Evolutionary conservation across 2,113 vertebrate genomes (phyloP).

Genomic region (Rhinichthys klamathensis): DNA sequence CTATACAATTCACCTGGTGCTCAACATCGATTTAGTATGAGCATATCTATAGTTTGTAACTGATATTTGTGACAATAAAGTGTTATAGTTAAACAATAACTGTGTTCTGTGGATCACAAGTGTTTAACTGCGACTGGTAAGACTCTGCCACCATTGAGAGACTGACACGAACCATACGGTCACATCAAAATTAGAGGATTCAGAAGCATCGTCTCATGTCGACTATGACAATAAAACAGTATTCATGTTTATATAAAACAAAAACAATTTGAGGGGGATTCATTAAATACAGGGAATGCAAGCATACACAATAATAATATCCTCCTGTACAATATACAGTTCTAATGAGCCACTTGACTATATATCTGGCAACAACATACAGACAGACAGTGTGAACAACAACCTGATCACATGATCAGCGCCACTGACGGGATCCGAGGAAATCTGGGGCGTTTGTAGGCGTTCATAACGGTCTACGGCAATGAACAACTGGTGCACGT

Average conservation of each 20-base stretch:
- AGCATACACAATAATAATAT: conserved; percentile 45
- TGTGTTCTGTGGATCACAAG: neutral
- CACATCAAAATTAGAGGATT: neutral
- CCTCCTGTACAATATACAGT: conserved; percentile 48
- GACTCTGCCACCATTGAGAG: too few species aligned
- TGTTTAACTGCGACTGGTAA: neutral
- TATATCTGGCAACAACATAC: conserved; percentile 48
- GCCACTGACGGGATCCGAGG: neutral
- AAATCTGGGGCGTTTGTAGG: neutral
- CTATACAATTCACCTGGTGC: conserved; percentile 39
- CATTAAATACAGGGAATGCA: conserved; percentile 45
- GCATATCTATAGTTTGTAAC: neutral
- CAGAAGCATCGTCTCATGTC: neutral
- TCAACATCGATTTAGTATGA: neutral
- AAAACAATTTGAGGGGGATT: neutral
- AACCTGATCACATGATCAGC: neutral
- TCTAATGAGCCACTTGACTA: conserved; percentile 46
- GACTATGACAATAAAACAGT: neutral
- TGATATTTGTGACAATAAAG: conserved; percentile 7
- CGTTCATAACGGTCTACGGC: neutral
- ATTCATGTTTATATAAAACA: neutral
- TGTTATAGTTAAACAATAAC: neutral
- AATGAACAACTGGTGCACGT: neutral
- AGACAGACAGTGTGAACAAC: conserved; percentile 44
- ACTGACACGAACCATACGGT: neutral